Evolutionary conservation across 2,888 invertebrate species (phyloP), one percentile per base, ranked within the genome.

Genomic region (Tenthredo mesomela): DNA sequence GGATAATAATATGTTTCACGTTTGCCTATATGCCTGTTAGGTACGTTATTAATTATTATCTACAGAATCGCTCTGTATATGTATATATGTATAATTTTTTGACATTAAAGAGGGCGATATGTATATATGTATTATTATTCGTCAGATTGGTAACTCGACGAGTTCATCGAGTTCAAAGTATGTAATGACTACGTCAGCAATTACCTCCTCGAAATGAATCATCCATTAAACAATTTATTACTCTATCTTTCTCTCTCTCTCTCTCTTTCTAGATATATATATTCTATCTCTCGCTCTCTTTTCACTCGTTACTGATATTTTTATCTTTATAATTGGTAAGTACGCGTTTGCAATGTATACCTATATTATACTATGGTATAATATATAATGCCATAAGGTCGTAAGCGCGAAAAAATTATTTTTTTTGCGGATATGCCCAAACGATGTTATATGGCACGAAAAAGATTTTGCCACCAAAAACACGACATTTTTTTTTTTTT

Each of bases 171-270:
- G n/a, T 71, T 37, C 71, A 61, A 33, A 71, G 33, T 71, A n/a
- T 54, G 54, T n/a, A 40, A 29, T 40, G 37, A 71, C 71, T 40
- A 33, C 33, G 71, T 40, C 71, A 71, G 37, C 61, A 61, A 61
- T 21, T 25, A 61, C 61, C 25, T 61, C 25, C 25, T 61, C 25
- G 50, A 47, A 50, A 75, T 75, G 75, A 75, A 75, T 75, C 75
- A 75, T 75, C 50, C 75, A 75, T 75, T 75, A 75, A 75, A 25
- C 37, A 75, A 75, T 75, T 50, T 75, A 75, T 47, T 25, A 15
- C 75, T 21, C 5, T 47, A 0, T 33, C 71, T 75, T 9, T 3
- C 12, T 25, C 18, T 70, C 37, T 12, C 33, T 18, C 71, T 2
- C 3, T 25, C 33, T 70, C 70, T 12, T 15, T 70, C 18, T 70